Base-by-base conservation (phyloP, 2,888 invertebrate genomes). In the Elysia crispata region DNA sequence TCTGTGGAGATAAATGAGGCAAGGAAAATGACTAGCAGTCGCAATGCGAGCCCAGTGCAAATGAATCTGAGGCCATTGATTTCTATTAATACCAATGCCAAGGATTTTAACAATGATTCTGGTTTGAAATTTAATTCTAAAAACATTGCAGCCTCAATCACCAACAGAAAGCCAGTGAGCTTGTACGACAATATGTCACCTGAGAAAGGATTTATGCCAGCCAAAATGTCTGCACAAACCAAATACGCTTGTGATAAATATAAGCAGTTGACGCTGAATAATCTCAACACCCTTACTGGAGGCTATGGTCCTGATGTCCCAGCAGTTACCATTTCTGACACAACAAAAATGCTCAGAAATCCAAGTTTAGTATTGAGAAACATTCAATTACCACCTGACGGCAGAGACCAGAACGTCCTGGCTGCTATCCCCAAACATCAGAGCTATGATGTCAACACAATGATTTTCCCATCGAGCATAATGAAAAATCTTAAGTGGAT, bases 401-500 rank as follows among this genome's bases (percentile, higher is more conserved):
- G 23, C 25, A 60, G 23, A 60, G 60, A 60, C 60, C n/a, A 23
- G 60, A 15, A 3, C 25, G n/a, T 3, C 5, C n/a, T 8, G 60
- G 25, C 6, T 60, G 60, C 25, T 13, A 8, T 3, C 6, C 25
- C 60, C 60, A 60, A 49, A 20, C 69, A 57, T 25, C 75, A 60
- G 67, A 33, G 67, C 31, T 20, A 54, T 25, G 41, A 3, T 11
- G 41, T 41, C 13, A 67, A 69, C 28, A 72, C 70, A 8, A 78
- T 85, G 8, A 86, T 86, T 0, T 79, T 84, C 30, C 89, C 89
- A 0, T 81, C 82, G 8, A 76, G 82, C 60, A 76, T 80, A 8
- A 82, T 87, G 82, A 77, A 83, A 30, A 83, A 84, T 76, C 76
- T 88, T 0, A 86, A 86, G 69, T 88, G 88, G 87, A 85, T 89